Evolutionary conservation across 2,888 invertebrate genomes (phyloP).

Genomic region (Chelonus formosanus): DNA sequence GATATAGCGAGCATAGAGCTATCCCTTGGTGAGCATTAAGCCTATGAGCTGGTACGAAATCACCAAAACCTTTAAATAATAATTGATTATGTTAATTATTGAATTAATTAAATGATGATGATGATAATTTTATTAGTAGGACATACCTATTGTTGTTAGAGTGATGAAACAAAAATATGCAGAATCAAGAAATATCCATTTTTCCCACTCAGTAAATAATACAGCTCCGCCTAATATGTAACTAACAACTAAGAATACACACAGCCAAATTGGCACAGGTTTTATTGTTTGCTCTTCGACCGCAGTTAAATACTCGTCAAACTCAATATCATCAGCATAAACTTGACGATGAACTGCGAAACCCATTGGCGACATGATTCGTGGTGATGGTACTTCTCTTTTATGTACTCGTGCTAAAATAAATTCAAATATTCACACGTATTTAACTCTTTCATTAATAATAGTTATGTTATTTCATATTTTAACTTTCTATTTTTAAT

Average conservation of each 20-base stretch:
- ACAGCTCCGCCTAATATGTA: constrained; percentile 91
- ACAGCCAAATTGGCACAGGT: constrained; percentile 90
- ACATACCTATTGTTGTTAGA: constrained; percentile 82
- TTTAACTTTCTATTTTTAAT: no score
- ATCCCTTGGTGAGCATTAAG: constrained; percentile 71
- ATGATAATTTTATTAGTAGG: background rate
- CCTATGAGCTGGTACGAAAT: constrained; percentile 87
- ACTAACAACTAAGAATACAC: constrained; percentile 86
- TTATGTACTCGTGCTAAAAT: constrained; percentile 51
- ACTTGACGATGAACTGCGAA: constrained; percentile 72
- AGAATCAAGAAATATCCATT: constrained; percentile 86
- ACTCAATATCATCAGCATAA: constrained; percentile 71
- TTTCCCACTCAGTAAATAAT: constrained; percentile 86
- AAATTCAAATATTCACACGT: no score
- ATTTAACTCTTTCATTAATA: no score
- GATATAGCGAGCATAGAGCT: constrained; percentile 89
- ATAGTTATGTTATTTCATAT: no score
- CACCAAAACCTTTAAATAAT: constrained; percentile 75
- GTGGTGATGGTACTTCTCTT: constrained; percentile 66
- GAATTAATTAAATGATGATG: background rate
- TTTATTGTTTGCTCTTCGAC: constrained; percentile 67
- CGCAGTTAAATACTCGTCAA: constrained; percentile 68
- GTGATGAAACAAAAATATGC: constrained; percentile 96
- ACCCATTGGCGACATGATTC: constrained; percentile 76
- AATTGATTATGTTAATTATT: constrained; percentile 9